phyloP scores from a whole-genome alignment of 2,113 vertebrate species.

The Siniperca knerii region DNA sequence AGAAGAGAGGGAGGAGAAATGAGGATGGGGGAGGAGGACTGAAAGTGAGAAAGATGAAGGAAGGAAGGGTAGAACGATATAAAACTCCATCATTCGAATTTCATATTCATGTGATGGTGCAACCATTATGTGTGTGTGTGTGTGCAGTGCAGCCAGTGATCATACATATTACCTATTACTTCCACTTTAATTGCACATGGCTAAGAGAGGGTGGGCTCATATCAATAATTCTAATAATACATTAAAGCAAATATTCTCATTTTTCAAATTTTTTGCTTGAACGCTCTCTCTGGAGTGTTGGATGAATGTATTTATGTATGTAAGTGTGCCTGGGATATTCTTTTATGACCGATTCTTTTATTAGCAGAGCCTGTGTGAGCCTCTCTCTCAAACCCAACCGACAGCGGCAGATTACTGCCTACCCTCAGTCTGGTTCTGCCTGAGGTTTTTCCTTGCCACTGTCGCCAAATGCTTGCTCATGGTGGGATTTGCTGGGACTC shows the following conservation, averaged over 20 bases:
- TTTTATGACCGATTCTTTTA: constrained; percentile 67
- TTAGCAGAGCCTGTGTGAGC: constrained; percentile 34
- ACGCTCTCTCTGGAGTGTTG: constrained; percentile 26
- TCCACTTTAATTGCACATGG: constrained; percentile 62
- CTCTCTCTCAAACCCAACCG: too few species aligned
- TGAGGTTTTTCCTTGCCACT: too few species aligned
- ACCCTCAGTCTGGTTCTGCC: too few species aligned
- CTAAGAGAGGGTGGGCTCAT: constrained; percentile 42
- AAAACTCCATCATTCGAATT: constrained; percentile 64
- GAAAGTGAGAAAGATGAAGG: constrained; percentile 62
- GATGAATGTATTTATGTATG: constrained; percentile 49
- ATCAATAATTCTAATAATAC: constrained; percentile 64
- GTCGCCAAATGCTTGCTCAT: too few species aligned
- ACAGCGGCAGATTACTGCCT: too few species aligned
- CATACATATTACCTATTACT: constrained; percentile 65
- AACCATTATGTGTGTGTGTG: constrained; percentile 17
- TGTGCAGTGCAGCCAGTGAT: constrained; percentile 33
- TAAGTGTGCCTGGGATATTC: constrained; percentile 30
- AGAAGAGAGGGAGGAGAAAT: not conserved
- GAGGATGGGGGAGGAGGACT: constrained; percentile 40
- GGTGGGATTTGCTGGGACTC: too few species aligned
- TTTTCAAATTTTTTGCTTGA: constrained; percentile 72
- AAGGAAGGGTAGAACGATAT: constrained; percentile 44
- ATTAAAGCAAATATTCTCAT: constrained; percentile 69
- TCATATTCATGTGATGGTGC: constrained; percentile 68